Percentiles rank a stretch among this genome's conserved stretches.
Conservation (phyloP, 2,888 invertebrate species). For the Drosophila tripunctata region DNA sequence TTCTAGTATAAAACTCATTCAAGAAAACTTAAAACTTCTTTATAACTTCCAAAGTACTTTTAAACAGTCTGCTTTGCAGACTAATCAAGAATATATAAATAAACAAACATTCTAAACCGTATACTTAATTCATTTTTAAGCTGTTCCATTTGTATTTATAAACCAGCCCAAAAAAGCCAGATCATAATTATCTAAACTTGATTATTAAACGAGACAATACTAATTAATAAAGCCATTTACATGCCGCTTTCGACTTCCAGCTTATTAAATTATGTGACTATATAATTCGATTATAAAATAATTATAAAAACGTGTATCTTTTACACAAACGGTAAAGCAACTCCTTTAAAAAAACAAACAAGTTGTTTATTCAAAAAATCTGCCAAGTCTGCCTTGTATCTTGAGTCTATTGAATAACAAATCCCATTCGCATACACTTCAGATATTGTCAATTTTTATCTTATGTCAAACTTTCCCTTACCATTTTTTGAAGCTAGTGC, state of each 20-base stretch:
- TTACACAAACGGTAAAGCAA: background rate
- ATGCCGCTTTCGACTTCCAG: conserved; percentile 27
- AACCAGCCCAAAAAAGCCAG: background rate
- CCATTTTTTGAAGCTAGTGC: background rate
- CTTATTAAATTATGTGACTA: conserved; percentile 26
- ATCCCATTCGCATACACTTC: background rate
- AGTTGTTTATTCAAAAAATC: conserved; percentile 11
- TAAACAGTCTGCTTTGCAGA: too few relatives aligned
- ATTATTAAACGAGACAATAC: background rate
- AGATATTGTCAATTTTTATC: background rate
- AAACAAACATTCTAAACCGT: background rate
- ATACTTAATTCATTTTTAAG: background rate
- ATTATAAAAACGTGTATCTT: conserved; percentile 8
- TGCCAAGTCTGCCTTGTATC: background rate
- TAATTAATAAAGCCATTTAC: conserved; percentile 41
- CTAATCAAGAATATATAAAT: background rate
- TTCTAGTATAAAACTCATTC: too few relatives aligned
- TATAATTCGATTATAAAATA: conserved; percentile 19
- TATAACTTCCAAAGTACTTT: too few relatives aligned
- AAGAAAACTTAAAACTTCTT: too few relatives aligned
- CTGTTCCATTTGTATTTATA: background rate
- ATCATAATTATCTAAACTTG: conserved; percentile 2
- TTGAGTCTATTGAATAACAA: conserved; percentile 15
- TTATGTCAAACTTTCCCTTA: conserved; percentile 1
- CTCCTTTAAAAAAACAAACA: background rate